These are phyloP conservation scores for Heteropelma amictum DNA, from an alignment of 2,888 invertebrate genomes.

Conservation along the genomic window DNA sequence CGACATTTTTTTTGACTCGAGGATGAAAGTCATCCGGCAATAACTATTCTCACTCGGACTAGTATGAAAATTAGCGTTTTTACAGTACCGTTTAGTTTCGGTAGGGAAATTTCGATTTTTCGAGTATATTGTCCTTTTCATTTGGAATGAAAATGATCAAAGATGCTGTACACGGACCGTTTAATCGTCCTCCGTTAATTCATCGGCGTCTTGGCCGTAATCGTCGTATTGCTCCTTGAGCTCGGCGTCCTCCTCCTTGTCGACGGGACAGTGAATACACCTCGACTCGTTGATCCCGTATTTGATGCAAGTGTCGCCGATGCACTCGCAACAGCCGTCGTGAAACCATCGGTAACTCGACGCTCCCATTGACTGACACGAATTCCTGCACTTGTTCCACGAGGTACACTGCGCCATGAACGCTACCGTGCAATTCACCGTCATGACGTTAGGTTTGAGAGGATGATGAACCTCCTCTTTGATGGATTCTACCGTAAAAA, in stretches of 20 bases:
- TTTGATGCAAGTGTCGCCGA: slow-evolving; percentile 92
- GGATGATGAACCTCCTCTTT: slow-evolving; percentile 82
- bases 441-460: slow-evolving; percentile 82
- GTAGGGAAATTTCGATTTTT: too few species aligned
- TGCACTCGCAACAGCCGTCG: slow-evolving; percentile 96
- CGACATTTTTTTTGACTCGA: too few species aligned
- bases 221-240: slow-evolving; percentile 78
- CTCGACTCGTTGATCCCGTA: slow-evolving; percentile 94
- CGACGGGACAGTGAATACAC: slow-evolving; percentile 77
- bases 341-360: slow-evolving; percentile 95
- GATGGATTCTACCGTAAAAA: slow-evolving; percentile 80
- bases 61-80: too few species aligned
- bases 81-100: too few species aligned
- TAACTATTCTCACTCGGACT: too few species aligned
- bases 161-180: too few species aligned
- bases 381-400: slow-evolving; percentile 90
- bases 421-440: slow-evolving; percentile 94
- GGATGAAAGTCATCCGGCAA: too few species aligned
- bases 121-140: too few species aligned
- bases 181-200: slow-evolving; percentile 76
- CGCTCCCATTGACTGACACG: slow-evolving; percentile 91
- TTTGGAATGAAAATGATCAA: too few species aligned
- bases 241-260: slow-evolving; percentile 69
- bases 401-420: slow-evolving; percentile 94
- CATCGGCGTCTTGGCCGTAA: slow-evolving; percentile 81